Evolutionary conservation across 2,888 invertebrate genomes (phyloP).

Genomic region (Leptinotarsa tumamoca): DNA sequence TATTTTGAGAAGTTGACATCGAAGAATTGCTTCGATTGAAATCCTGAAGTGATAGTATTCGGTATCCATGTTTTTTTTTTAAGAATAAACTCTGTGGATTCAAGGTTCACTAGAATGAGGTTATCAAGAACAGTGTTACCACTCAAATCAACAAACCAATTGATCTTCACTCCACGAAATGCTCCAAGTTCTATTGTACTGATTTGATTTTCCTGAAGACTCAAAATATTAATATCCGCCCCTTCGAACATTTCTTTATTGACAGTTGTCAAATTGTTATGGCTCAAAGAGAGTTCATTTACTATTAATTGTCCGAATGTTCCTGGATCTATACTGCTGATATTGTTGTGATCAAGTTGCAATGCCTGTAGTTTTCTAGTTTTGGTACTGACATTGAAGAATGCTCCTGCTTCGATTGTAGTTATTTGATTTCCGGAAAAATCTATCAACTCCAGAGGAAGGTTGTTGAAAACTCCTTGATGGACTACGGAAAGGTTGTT

Average conservation of each 20-base stretch:
- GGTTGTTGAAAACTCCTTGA: conserved; percentile 24
- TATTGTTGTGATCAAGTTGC: background rate
- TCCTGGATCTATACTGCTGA: conserved; percentile 14
- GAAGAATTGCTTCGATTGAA: too few species aligned
- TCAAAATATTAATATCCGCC: background rate
- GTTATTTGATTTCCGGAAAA: conserved; percentile 2
- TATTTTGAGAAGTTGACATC: too few species aligned
- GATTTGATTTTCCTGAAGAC: conserved; percentile 13
- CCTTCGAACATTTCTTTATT: conserved; percentile 15
- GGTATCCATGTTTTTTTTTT: too few species aligned
- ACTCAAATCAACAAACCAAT: conserved; percentile 9
- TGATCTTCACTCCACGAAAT: background rate
- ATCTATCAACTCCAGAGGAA: conserved; percentile 12
- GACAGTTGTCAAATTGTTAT: conserved; percentile 7
- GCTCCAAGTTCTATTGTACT: conserved; percentile 19
- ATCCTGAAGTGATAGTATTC: too few species aligned
- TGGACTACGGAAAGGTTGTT: conserved; percentile 11
- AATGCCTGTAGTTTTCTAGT: background rate
- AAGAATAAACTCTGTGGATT: too few species aligned
- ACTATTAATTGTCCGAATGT: background rate
- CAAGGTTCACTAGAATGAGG: too few species aligned
- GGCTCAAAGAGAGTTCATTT: background rate
- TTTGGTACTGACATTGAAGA: background rate
- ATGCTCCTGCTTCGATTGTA: conserved; percentile 1
- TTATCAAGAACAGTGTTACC: conserved; percentile 4